Base-by-base conservation (phyloP, 2,113 vertebrate genomes). In the Calidris pugnax region DNA sequence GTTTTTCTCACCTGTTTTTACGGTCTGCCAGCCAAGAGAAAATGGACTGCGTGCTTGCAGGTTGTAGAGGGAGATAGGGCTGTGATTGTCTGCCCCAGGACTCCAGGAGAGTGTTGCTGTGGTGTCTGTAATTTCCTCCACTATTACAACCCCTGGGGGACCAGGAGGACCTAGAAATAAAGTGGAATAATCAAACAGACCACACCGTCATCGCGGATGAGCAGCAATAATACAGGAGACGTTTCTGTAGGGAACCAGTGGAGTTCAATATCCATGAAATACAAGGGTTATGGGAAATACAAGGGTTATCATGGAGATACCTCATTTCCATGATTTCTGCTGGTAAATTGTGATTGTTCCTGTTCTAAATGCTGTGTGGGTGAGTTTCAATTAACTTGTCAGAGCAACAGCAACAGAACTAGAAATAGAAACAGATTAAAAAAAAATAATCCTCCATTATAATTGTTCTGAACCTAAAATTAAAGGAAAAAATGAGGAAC, bases 11-110 rank as follows among this genome's bases (percentile, higher is more conserved):
- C 99, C 99, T 98, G 99, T 99, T 95, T 98, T 99, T 90, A 99
- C 99, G 1, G 98, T 99, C 98, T 99, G 99, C 99, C 99, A 99
- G 92, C 99, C 99, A 97, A 99, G 98, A 91, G 99, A 99, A 98
- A 99, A 99, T 4, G 99, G 99, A 97, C 99, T 99, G 37, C 99
- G 99, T 43, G 99, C 99, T 98, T 99, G 99, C 82, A 99, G 95
- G 91, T 99, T 99, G 97, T 99, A 99, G 96, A 98, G 98, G 80
- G 98, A 98, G 95, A 99, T 98, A 5, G 99, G 99, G 96, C 99
- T 99, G 98, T 99, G 99, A 96, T 99, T 99, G 97, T 99, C 99
- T 55, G 98, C 97, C 11, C 99, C 99, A 15, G 99, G 98, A 59
- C 98, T 99, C 99, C 99, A 99, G 51, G 99, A 99, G 68, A 99